Conservation (phyloP, 2,797 vertebrate species). For the Hippoglossus hippoglossus region DNA sequence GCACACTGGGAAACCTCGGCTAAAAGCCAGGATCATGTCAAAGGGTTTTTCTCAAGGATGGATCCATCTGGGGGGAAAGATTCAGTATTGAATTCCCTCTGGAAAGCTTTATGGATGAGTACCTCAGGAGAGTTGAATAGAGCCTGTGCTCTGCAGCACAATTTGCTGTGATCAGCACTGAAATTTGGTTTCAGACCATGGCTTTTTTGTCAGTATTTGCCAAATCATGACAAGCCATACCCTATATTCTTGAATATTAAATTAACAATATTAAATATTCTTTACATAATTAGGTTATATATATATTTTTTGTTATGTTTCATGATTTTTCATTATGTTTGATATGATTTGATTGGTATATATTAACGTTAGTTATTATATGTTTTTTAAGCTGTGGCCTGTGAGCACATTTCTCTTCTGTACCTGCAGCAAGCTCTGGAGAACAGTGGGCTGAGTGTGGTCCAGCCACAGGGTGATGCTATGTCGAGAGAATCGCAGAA, state of each 20-base stretch:
- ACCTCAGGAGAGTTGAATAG: conserved; percentile 4
- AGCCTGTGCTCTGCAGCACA: conserved; percentile 2
- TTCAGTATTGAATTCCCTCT: not conserved
- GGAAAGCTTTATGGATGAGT: conserved; percentile 17
- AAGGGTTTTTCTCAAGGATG: not conserved
- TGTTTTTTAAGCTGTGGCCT: not conserved
- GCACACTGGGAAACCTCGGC: too few species aligned
- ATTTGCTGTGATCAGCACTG: conserved; percentile 6
- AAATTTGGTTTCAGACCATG: not conserved
- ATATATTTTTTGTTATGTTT: not conserved
- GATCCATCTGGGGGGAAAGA: not conserved
- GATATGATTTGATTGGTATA: not conserved
- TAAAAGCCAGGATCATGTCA: too few species aligned
- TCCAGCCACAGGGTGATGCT: conserved; percentile 85
- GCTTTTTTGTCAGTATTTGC: not conserved
- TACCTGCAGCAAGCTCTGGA: conserved; percentile 95
- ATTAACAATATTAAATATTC: too few species aligned
- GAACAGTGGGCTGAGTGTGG: conserved; percentile 97
- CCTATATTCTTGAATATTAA: too few species aligned
- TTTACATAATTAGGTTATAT: not conserved
- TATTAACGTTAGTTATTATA: not conserved
- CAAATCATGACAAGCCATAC: too few species aligned
- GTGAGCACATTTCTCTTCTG: conserved; percentile 5
- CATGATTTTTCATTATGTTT: not conserved
- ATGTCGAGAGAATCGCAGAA: conserved; percentile 76